Evolutionary conservation across 2,113 vertebrate species (phyloP).

Genomic region (Thunnus thynnus): DNA sequence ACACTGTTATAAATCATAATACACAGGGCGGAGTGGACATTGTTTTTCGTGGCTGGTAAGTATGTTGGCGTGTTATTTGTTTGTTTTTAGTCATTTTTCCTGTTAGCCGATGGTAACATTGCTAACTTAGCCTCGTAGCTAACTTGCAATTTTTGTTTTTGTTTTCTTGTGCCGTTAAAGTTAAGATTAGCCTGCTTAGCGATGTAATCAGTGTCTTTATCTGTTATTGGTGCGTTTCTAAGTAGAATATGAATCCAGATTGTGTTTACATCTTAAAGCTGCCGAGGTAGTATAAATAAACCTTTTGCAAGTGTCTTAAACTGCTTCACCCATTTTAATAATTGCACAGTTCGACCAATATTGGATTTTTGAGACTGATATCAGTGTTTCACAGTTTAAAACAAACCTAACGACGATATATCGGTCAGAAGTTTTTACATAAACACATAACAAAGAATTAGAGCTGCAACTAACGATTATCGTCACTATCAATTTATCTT

Average conservation of each 20-base stretch:
- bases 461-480: no score
- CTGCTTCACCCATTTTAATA: no score
- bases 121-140: slow-evolving; percentile 64
- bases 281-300: not conserved
- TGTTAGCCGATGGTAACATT: slow-evolving; percentile 45
- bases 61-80: not conserved
- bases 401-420: no score
- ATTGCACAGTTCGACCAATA: no score
- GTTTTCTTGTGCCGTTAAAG: slow-evolving; percentile 20
- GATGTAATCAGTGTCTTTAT: not conserved
- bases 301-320: no score
- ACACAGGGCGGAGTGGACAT: not conserved
- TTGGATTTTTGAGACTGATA: no score
- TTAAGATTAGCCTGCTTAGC: not conserved
- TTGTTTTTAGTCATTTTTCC: not conserved
- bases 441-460: no score
- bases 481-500: no score
- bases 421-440: no score
- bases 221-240: not conserved
- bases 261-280: not conserved
- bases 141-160: slow-evolving; percentile 46
- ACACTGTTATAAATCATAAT: not conserved
- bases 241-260: not conserved
- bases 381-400: no score
- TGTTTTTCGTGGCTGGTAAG: slow-evolving; percentile 42